These are phyloP conservation scores for Trogon surrucura DNA, from an alignment of 2,113 vertebrate genomes.

Conservation along the genomic window DNA sequence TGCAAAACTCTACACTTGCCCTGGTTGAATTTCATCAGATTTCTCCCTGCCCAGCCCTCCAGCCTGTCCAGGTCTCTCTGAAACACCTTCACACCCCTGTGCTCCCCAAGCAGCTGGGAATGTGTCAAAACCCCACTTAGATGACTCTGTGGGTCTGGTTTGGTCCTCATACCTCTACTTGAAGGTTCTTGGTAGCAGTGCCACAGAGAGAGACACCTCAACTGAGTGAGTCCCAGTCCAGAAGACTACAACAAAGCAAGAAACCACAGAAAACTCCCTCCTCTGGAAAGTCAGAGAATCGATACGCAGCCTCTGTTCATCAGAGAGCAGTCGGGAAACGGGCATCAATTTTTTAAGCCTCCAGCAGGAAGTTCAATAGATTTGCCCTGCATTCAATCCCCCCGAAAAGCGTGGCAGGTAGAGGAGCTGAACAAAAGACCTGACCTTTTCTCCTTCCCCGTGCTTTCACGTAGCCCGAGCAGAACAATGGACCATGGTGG, in stretches of 20 bases:
- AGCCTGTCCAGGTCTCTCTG: too few relatives aligned
- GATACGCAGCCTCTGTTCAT: not conserved
- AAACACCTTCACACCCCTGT: not conserved
- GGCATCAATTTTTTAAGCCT: slow-evolving; percentile 64
- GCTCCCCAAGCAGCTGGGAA: not conserved
- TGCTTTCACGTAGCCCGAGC: not conserved
- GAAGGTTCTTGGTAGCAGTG: not conserved
- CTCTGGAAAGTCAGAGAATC: not conserved
- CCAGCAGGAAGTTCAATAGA: slow-evolving; percentile 38
- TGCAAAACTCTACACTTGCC: too few relatives aligned
- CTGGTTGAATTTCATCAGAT: too few relatives aligned
- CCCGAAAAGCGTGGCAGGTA: not conserved
- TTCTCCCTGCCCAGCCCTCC: too few relatives aligned
- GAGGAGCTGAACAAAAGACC: slow-evolving; percentile 29
- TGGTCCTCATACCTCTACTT: not conserved
- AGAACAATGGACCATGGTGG: not conserved
- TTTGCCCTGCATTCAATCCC: slow-evolving; percentile 39
- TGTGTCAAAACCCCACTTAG: not conserved
- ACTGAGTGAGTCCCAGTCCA: not conserved
- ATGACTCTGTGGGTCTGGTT: not conserved
- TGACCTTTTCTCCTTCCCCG: slow-evolving; percentile 9
- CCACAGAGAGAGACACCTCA: not conserved
- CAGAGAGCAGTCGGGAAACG: not conserved
- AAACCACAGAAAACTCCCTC: not conserved
- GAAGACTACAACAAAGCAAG: not conserved